Evolutionary conservation across 2,797 vertebrate species (phyloP), one percentile per base, ranked within the genome.

Genomic region (Luscinia megarhynchos): DNA sequence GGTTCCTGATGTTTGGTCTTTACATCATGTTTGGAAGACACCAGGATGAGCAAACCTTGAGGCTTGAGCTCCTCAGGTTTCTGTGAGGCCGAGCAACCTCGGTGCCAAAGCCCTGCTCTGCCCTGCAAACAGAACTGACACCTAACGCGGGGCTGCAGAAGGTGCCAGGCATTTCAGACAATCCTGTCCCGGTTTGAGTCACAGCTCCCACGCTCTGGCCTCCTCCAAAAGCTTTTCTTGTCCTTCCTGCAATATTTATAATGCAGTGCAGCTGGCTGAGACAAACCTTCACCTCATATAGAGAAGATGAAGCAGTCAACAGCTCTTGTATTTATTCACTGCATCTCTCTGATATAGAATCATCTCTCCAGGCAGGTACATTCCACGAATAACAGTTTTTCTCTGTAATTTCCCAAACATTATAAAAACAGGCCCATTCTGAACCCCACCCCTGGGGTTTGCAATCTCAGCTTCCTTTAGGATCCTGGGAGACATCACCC

Each of bases 161-260:
- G 41, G 34, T 11, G 3, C 13, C 0, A 8, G 58, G 58, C 54
- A 54, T 58, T 88, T 62, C 34, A 68, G 18, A 63, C 27, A 11
- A 5, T 34, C 27, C 22, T 36, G 55, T 3, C 43, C 43, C 0
- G 0, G 1, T 36, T 41, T 57, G 76, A 23, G 7, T 59, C 55
- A 38, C 6, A 86, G 85, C 48, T n/a, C 34, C 26, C 30, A 4
- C 1, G 0, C 51, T 84, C 43, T 17, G 23, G 46, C 74, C 81
- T 92, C 32, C 1, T 55, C 80, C 45, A 40, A 84, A 77, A 70
- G 21, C 77, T 84, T 67, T 41, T 84, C 38, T 64, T 58, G 54
- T 45, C 50, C 61, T 75, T n/a, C 8, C 32, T 4, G 1, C 2
- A 3, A 11, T 66, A 54, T 38, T 93, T 74, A 38, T 30, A 70